Evolutionary conservation across 2,888 invertebrate genomes (phyloP).

Genomic region (Eudasyphora cyanicolor): DNA sequence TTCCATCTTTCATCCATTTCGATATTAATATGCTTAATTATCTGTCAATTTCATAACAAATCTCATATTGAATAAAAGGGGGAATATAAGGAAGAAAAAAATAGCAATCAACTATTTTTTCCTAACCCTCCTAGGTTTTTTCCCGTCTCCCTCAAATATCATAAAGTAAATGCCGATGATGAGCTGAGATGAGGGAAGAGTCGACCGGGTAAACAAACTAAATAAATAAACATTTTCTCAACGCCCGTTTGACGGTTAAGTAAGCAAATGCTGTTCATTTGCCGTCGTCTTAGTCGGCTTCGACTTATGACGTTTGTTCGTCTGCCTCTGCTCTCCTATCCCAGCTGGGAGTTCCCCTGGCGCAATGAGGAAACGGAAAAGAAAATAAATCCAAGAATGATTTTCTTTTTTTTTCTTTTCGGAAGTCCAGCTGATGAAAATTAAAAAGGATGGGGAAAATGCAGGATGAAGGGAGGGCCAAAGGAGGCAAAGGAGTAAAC

Average conservation of each 20-base stretch:
- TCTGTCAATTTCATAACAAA: slow-evolving; percentile 39
- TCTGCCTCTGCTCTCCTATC: background rate
- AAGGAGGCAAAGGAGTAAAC: no score
- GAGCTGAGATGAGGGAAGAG: background rate
- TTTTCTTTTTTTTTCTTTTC: no score
- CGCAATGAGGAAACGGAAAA: background rate
- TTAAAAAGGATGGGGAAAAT: background rate
- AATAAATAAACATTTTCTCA: slow-evolving; percentile 41
- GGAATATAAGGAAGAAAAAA: background rate
- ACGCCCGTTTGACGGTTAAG: slow-evolving; percentile 51
- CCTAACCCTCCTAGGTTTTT: no score
- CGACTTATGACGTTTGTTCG: background rate
- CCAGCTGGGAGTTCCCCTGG: background rate
- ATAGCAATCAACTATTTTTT: background rate
- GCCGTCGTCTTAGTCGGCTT: background rate
- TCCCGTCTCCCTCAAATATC: background rate
- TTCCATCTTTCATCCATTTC: background rate
- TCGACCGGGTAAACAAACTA: background rate
- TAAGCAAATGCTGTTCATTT: slow-evolving; percentile 38
- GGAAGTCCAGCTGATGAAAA: slow-evolving; percentile 13
- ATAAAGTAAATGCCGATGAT: background rate
- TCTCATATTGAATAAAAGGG: background rate
- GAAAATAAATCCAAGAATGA: background rate
- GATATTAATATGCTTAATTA: slow-evolving; percentile 47
- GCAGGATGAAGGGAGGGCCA: background rate